Evolutionary conservation across 2,113 vertebrate species (phyloP), one percentile per base, ranked within the genome.

Genomic region (Menidia beryllina): DNA sequence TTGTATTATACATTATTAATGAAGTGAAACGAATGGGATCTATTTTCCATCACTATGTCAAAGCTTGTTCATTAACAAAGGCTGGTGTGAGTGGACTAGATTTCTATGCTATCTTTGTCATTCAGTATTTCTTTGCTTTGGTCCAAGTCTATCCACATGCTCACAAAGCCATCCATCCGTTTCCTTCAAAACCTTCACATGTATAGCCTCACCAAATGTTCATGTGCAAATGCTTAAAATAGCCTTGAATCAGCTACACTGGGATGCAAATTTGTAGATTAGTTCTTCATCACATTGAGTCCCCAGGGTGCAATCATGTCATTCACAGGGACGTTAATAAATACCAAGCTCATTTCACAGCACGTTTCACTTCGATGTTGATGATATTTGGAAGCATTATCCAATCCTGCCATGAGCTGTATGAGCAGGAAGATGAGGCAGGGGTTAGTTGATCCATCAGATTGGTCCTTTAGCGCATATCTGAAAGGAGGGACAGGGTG

Each of bases 251-350:
- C 69, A 78, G 67, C 53, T 23, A 49, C 77, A 71, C 45, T 14
- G n/a, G 36, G 80, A 79, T 64, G 43, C 68, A 81, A 76, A 88
- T 88, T 86, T 84, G 72, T 45, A 54, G 75, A 89, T 90, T 84
- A 84, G 72, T 79, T 60, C 63, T 84, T 72, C 79, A 53, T 76
- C 73, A 65, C 52, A 26, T 62, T 55, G 26, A 62, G 58, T 81
- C 86, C 81, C 86, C 54, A 21, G 89, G 84, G 88, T 79, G 82
- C 88, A 88, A 89, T 89, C 88, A 88, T 83, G 87, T 85, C 87
- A 90, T 88, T 89, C 81, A 84, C 76, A 23, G 63, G 49, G 73
- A 43, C 6, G 50, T 79, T 86, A 89, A 86, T 80, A 79, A 91
- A 92, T 76, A 87, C 53, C 52, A 41, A 71, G 74, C 84, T 87